Evolutionary conservation across 1,140 invertebrate species (phyloP).

Genomic region (Macrobrachium rosenbergii): DNA sequence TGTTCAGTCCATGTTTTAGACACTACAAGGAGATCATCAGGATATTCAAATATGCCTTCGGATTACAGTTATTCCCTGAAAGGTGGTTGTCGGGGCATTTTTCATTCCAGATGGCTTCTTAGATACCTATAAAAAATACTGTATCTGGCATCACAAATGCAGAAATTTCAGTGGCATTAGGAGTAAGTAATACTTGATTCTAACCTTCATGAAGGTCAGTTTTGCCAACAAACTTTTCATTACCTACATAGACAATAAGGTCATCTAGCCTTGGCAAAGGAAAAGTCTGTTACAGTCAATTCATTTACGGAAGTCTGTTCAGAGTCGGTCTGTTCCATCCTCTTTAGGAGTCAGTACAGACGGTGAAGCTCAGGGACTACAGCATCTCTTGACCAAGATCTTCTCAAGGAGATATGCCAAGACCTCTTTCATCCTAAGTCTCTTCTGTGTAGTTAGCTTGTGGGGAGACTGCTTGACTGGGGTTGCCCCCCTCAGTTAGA

Average conservation of each 20-base stretch:
- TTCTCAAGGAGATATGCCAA: background rate
- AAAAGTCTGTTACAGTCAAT: background rate
- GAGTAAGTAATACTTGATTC: background rate
- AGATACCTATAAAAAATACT: background rate
- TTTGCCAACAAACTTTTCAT: background rate
- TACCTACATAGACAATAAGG: background rate
- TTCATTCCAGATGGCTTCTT: background rate
- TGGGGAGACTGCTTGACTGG: background rate
- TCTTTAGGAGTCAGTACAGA: background rate
- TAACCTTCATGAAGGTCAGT: background rate
- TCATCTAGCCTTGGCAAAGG: conserved; percentile 8
- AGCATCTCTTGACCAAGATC: background rate
- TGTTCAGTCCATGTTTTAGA: conserved; percentile 4
- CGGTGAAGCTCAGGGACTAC: background rate
- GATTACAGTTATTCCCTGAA: background rate
- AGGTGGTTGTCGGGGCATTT: conserved; percentile 16
- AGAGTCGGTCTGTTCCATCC: background rate
- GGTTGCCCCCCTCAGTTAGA: background rate
- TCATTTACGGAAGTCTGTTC: too few relatives aligned
- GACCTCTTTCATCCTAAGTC: background rate
- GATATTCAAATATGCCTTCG: conserved; percentile 1
- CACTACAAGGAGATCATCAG: too few relatives aligned
- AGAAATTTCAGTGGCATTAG: conserved; percentile 1
- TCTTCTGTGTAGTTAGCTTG: background rate
- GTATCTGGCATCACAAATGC: conserved; percentile 19